These are phyloP conservation scores for Cybosia mesomella DNA, from an alignment of 2,888 invertebrate genomes.

Conservation along the genomic window DNA sequence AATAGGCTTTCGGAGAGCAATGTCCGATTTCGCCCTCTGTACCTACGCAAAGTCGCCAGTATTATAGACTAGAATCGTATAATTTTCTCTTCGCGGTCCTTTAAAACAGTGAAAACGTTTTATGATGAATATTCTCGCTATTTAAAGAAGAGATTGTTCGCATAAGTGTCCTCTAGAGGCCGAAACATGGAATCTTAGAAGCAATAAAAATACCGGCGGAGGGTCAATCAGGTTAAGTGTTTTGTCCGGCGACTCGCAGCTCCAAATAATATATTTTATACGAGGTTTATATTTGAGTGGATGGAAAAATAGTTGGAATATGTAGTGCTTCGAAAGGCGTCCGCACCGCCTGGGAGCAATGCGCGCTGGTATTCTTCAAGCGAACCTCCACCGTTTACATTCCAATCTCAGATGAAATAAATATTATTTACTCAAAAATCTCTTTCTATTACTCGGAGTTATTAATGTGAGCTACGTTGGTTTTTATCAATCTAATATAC, in stretches of 20 bases:
- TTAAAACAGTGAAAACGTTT: slow-evolving; percentile 53
- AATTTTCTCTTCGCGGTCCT: slow-evolving; percentile 42
- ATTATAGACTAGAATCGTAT: slow-evolving; percentile 49
- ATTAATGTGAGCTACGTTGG: slow-evolving; percentile 3
- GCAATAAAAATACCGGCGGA: slow-evolving; percentile 79
- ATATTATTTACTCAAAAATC: slow-evolving; percentile 41
- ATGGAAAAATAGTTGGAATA: slow-evolving; percentile 73
- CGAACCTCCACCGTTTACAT: slow-evolving; percentile 38
- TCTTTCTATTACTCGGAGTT: slow-evolving; percentile 31
- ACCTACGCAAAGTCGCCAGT: slow-evolving; percentile 30
- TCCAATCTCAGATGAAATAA: slow-evolving; percentile 46
- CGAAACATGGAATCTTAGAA: slow-evolving; percentile 60
- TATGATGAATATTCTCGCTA: slow-evolving; percentile 56
- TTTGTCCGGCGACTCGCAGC: slow-evolving; percentile 68
- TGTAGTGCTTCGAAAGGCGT: slow-evolving; percentile 25
- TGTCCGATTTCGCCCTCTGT: slow-evolving; percentile 47
- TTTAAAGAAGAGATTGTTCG: slow-evolving; percentile 57
- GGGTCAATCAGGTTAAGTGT: slow-evolving; percentile 83
- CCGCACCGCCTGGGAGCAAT: slow-evolving; percentile 23
- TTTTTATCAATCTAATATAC: background rate
- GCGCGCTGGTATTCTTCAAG: slow-evolving; percentile 39
- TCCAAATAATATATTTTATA: slow-evolving; percentile 71
- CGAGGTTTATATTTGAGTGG: slow-evolving; percentile 71
- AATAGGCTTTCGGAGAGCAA: slow-evolving; percentile 43
- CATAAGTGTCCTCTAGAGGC: slow-evolving; percentile 61